Evolutionary conservation across 2,797 vertebrate species (phyloP), one percentile per base, ranked within the genome.

Genomic region (Argya squamiceps): DNA sequence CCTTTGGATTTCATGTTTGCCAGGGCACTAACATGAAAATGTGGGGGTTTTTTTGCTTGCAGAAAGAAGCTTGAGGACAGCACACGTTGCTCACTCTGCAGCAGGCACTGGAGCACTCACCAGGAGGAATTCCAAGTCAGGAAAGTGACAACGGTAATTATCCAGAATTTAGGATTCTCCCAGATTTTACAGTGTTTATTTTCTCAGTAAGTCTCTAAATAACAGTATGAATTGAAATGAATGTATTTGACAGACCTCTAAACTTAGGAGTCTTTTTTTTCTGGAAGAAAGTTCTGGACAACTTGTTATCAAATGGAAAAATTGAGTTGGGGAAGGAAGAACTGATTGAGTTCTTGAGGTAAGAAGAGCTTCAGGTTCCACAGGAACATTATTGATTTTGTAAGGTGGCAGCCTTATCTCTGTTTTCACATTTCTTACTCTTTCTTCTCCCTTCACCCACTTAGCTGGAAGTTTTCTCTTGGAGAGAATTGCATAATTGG

Each of bases 11-110:
- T 70, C 39, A 9, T 11, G 26, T 78, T 76, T 85, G 15, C 46
- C 62, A n/a, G 22, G 32, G 68, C 47, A 41, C 24, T 78, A 7
- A 55, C 50, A 49, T 39, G 32, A 69, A 65, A 47, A 65, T 37
- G 9, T 67, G 3, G 60, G 44, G 10, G 41, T 41, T 20, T 74
- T 63, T 55, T 64, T 87, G 32, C 21, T 36, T 60, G 56, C 65
- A 96, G 95, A 29, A 65, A 56, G 95, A 92, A 91, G 93, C 34
- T 32, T 32, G 86, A 89, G 84, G 84, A 29, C 78, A 82, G 59
- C 47, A 53, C n/a, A 0, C 11, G 0, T 59, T 79, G 46, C 32
- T 84, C 32, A 4, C 21, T 8, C 21, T 39, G 4, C 74, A 89
- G 89, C 69, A 12, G 83, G 23, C 39, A 0, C 16, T 22, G 39